Evolutionary conservation across 2,888 invertebrate genomes (phyloP).

Genomic region (Agrochola macilenta): DNA sequence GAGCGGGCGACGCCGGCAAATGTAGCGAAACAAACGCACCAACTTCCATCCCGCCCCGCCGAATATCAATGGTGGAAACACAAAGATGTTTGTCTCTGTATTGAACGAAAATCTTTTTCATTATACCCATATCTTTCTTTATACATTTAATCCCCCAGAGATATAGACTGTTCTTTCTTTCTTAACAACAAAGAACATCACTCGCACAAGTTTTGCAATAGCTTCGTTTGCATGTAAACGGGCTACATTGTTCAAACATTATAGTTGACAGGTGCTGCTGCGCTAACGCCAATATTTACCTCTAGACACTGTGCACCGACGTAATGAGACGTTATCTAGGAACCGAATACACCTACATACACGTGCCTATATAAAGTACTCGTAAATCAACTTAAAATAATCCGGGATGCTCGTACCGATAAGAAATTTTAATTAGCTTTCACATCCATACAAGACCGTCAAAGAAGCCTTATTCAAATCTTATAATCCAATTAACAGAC

Average conservation of each 20-base stretch:
- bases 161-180: conserved; percentile 47
- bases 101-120: conserved; percentile 69
- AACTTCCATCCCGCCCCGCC: conserved; percentile 75
- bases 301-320: conserved; percentile 15
- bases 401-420: conserved; percentile 60
- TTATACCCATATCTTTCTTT: conserved; percentile 65
- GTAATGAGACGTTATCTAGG: conserved; percentile 54
- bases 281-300: conserved; percentile 55
- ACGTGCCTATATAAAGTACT: conserved; percentile 21
- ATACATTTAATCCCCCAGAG: conserved; percentile 58
- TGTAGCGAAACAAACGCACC: conserved; percentile 86
- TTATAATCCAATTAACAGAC: conserved; percentile 74
- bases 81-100: conserved; percentile 71
- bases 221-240: conserved; percentile 50
- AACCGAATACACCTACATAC: conserved; percentile 16
- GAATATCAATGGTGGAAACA: conserved; percentile 77
- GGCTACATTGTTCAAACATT: conserved; percentile 52
- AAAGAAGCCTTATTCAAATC: conserved; percentile 71
- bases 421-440: conserved; percentile 67
- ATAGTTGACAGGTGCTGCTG: conserved; percentile 51
- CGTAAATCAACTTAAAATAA: conserved; percentile 64
- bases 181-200: conserved; percentile 45
- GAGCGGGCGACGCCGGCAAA: conserved; percentile 78
- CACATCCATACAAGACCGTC: conserved; percentile 58
- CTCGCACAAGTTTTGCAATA: conserved; percentile 47